Conservation (phyloP, 1,140 invertebrate genomes). For the Popillia japonica region DNA sequence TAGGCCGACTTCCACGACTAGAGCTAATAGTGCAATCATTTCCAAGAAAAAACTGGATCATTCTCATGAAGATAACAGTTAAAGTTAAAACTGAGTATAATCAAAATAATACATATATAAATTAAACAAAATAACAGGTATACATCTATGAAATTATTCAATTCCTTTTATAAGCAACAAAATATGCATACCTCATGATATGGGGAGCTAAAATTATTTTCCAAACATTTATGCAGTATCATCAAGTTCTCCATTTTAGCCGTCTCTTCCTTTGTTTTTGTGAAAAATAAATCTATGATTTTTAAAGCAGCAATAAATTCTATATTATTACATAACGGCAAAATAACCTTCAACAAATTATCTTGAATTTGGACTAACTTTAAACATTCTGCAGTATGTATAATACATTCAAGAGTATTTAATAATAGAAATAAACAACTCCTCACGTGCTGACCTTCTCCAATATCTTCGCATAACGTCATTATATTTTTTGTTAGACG, state of each 20-base stretch:
- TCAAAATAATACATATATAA: too few species aligned
- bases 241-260: conserved; percentile 62
- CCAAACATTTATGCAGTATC: conserved; percentile 64
- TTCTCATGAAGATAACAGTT: neutral
- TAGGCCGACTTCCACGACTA: neutral
- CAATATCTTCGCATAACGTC: conserved; percentile 42
- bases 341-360: conserved; percentile 45
- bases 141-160: neutral
- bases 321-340: conserved; percentile 42
- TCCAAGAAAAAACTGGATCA: too few species aligned
- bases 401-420: conserved; percentile 65
- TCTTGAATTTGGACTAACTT: conserved; percentile 42
- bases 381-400: conserved; percentile 64
- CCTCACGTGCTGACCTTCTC: conserved; percentile 44
- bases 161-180: neutral
- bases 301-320: conserved; percentile 48
- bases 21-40: too few species aligned
- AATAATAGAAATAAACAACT: conserved; percentile 64
- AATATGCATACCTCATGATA: conserved; percentile 67
- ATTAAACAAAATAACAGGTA: too few species aligned
- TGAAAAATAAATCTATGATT: conserved; percentile 64
- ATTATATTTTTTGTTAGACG: conserved; percentile 54
- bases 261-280: conserved; percentile 57
- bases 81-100: too few species aligned
- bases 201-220: conserved; percentile 69